Evolutionary conservation across 2,113 vertebrate species (phyloP).

Genomic region (Oreochromis aureus): DNA sequence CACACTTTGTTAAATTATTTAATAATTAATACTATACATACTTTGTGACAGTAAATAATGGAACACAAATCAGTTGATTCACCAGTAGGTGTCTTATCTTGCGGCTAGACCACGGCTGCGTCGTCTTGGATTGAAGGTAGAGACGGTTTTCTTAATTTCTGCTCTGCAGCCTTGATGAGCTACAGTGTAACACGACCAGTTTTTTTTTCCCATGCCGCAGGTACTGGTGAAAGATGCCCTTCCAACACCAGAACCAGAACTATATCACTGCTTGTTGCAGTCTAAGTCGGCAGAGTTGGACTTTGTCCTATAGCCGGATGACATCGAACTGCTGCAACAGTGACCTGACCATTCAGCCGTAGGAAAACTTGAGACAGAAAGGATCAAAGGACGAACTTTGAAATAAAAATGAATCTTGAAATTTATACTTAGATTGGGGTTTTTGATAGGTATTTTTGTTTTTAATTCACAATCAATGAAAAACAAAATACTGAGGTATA

Average conservation of each 20-base stretch:
- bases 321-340: neutral
- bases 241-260: neutral
- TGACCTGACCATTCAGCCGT: rapidly evolving
- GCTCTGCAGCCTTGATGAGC: neutral
- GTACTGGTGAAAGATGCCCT: neutral
- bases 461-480: neutral
- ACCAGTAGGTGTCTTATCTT: neutral
- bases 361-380: neutral
- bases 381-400: neutral
- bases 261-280: neutral
- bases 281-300: too few species aligned
- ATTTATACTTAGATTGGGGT: rapidly evolving
- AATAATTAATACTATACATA: neutral
- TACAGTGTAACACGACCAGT: neutral
- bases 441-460: rapidly evolving
- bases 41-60: neutral
- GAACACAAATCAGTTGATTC: neutral
- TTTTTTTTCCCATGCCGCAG: neutral
- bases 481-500: neutral
- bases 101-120: neutral
- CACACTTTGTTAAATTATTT: neutral
- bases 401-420: neutral
- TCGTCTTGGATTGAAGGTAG: neutral
- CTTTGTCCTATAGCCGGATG: neutral
- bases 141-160: neutral